Conservation (phyloP, 1,140 invertebrate genomes). For the Matsumurasca onukii region DNA sequence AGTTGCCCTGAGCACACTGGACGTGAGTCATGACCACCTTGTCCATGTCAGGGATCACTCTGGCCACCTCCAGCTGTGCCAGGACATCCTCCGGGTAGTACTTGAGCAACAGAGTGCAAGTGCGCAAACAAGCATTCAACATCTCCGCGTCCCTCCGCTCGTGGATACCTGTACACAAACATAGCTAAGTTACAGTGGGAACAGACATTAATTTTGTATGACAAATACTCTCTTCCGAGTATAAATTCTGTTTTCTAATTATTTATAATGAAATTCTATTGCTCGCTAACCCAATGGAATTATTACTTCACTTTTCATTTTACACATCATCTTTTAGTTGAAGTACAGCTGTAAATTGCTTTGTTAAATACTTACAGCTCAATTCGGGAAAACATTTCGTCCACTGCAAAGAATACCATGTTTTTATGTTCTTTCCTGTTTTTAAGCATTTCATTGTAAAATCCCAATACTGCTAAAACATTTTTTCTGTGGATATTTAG, state of each 20-base stretch:
- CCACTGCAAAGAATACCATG: slow-evolving; percentile 17
- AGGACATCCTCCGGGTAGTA: slow-evolving; percentile 2
- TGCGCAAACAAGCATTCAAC: neutral
- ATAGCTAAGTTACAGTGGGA: no score
- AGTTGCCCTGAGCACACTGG: slow-evolving; percentile 16
- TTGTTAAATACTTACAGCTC: slow-evolving; percentile 19
- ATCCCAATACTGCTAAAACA: neutral
- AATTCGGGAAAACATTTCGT: slow-evolving; percentile 14
- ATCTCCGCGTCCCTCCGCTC: neutral
- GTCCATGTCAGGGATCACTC: slow-evolving; percentile 17
- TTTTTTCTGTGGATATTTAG: neutral
- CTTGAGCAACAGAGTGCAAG: neutral
- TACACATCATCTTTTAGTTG: no score
- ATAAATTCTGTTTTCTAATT: no score
- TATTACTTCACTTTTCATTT: no score
- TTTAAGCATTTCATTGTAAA: slow-evolving; percentile 13
- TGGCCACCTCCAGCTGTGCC: neutral
- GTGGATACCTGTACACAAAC: neutral
- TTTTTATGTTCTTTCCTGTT: slow-evolving; percentile 20
- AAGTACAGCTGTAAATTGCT: no score
- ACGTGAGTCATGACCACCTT: slow-evolving; percentile 25
- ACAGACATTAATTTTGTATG: no score
- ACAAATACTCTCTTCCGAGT: no score
- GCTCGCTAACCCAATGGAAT: no score
- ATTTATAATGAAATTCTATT: no score